Conservation (phyloP, 1,140 invertebrate species). For the Brachionus calyciflorus region DNA sequence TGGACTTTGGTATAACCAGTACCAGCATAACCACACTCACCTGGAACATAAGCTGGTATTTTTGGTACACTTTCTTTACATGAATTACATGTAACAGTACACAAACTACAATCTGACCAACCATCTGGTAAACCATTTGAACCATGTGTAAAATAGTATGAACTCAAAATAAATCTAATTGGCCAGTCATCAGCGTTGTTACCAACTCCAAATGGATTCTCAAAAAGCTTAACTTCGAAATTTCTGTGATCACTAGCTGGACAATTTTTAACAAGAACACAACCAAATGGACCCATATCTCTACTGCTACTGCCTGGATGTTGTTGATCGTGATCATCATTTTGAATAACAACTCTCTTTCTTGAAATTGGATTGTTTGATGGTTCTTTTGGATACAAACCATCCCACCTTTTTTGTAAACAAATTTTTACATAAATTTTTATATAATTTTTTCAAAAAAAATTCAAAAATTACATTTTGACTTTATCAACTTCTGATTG, state of each 20-base stretch:
- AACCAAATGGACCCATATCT: conserved; percentile 36
- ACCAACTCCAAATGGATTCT: conserved; percentile 30
- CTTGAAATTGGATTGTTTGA: conserved; percentile 28
- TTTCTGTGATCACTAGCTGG: conserved; percentile 9
- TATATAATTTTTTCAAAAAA: not conserved
- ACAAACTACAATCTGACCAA: conserved; percentile 24
- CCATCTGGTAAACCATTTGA: conserved; percentile 39
- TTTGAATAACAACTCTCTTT: conserved; percentile 46
- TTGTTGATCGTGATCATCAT: conserved; percentile 47
- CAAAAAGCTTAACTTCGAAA: conserved; percentile 36
- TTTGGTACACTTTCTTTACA: conserved; percentile 40
- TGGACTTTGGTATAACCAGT: conserved; percentile 40
- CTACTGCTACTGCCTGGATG: conserved; percentile 35
- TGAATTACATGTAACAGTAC: conserved; percentile 24
- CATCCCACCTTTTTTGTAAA: conserved; percentile 9
- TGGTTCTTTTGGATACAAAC: conserved; percentile 44
- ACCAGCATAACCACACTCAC: conserved; percentile 37
- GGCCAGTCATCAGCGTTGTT: conserved; percentile 46
- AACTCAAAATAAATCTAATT: conserved; percentile 43
- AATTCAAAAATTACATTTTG: conserved; percentile 11
- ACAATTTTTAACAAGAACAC: conserved; percentile 47
- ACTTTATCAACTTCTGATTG: conserved; percentile 39
- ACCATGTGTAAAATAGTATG: conserved; percentile 45
- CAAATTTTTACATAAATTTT: not conserved
- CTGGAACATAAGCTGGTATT: conserved; percentile 13